Base-by-base conservation (phyloP, 2,888 invertebrate genomes). In the Ctenicera cuprea region DNA sequence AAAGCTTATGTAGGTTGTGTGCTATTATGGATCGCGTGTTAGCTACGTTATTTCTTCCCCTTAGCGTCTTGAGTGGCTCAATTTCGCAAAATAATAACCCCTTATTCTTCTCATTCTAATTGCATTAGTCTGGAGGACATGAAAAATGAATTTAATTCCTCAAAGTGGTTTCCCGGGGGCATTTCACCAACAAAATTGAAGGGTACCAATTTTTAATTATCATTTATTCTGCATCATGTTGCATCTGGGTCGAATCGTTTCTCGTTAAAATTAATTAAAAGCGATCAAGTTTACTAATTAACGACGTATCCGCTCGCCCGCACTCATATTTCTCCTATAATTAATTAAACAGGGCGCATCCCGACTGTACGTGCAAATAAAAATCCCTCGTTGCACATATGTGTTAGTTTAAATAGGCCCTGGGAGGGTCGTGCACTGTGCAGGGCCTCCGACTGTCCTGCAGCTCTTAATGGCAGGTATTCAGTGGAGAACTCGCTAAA, bases 211-310 rank as follows among this genome's bases (percentile, higher is more conserved):
- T 63, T 69, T 70, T 64, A 70, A 70, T 70, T 57, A 64, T 57
- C 62, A 30, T 59, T 59, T 64, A 62, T 54, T 64, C 52, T 70
- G 70, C 70, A 70, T 64, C 70, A 26, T 26, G 52, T 52, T 62
- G 62, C 69, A 69, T 62, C 43, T 41, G 59, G 57, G 67, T 65
- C 57, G 48, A 65, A 73, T 63, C 62, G 54, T 45, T 41, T 18
- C 43, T 63, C 67, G 37, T 67, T 43, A 52, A 73, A 73, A 73
- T 73, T 73, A 73, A 73, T 73, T 73, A 73, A 67, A 63, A 45
- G 67, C 73, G 54, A 73, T 63, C 62, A 68, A 68, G 62, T 62
- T 57, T 54, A 16, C 67, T 67, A 73, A 67, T 73, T 67, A 68
- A 38, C 54, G 59, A 54, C 61, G 57, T 26, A 57, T 45, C 30